Evolutionary conservation across 2,113 vertebrate genomes (phyloP), one percentile per base, ranked within the genome.

Genomic region (Megaleporinus macrocephalus): DNA sequence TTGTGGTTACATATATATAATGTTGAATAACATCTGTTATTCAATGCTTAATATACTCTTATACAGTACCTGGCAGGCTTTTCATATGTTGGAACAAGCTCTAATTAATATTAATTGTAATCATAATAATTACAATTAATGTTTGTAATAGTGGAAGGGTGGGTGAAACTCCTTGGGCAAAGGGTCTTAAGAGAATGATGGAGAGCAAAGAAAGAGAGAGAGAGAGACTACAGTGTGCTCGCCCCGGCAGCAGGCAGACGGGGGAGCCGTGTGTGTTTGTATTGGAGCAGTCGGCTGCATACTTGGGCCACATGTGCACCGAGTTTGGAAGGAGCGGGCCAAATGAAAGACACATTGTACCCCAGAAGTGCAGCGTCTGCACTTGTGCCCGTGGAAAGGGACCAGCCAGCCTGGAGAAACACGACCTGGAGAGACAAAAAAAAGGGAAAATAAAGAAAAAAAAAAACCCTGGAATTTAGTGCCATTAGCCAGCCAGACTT

Each of bases 221-320:
- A 55, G 59, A 78, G 59, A 73, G 62, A 85, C 51, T 1, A 82
- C 89, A 86, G 86, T 82, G 72, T 57, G 84, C 87, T 77, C 81
- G 75, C 86, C 41, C 73, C 62, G 72, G 78, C 33, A 55, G 44
- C 85, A 86, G 89, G 84, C 88, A 86, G 44, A 80, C 89, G 90
- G 88, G 88, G 92, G 88, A 85, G 29, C 78, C 44, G 71, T 85
- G 88, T 94, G 90, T 94, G 90, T 93, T 94, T 90, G 90, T 87
- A 86, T 92, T 93, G 92, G 88, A 93, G 73, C 84, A 15, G 65
- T 36, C 65, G 86, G 90, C 86, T 90, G 89, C 90, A 93, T 93
- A 92, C 93, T 94, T 94, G 83, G 91, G 91, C 89, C 93, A 93
- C 90, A 92, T 94, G 91, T 93, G 90, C 85, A 90, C 91, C 91